Evolutionary conservation across 1,140 invertebrate species (phyloP).

Genomic region (Aphaenogaster ashmeadi): DNA sequence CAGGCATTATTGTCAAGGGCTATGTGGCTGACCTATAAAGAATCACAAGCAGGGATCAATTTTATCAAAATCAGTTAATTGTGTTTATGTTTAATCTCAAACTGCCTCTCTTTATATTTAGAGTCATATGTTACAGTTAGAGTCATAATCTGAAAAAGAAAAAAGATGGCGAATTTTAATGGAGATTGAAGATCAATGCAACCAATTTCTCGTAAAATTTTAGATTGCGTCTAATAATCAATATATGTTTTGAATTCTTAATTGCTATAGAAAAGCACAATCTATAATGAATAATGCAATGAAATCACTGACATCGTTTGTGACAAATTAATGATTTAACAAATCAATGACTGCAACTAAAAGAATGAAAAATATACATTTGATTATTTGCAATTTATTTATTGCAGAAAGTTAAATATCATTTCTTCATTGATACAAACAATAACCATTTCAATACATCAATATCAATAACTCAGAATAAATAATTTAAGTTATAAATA

Average conservation of each 20-base stretch:
- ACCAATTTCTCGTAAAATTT: not conserved
- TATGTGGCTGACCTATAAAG: conserved; percentile 90
- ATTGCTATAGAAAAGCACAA: not conserved
- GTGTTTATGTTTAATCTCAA: not conserved
- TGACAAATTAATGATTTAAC: not conserved
- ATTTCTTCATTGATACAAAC: conserved; percentile 18
- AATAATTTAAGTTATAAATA: conserved; percentile 34
- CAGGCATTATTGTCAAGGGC: conserved; percentile 90
- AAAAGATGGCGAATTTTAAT: not conserved
- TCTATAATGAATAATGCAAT: not conserved
- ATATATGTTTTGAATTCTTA: conserved; percentile 2
- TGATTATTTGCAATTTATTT: not conserved
- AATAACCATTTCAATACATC: not conserved
- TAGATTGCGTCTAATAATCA: not conserved
- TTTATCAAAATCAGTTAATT: conserved; percentile 20
- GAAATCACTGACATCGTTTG: not conserved
- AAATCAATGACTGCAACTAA: conserved; percentile 3
- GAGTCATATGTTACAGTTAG: not conserved
- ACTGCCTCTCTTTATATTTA: not conserved
- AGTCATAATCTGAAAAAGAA: not conserved
- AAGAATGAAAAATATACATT: not conserved
- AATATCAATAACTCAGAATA: conserved; percentile 24
- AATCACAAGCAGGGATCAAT: not conserved
- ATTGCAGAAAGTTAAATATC: conserved; percentile 4
- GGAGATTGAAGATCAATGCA: not conserved